Evolutionary conservation across 2,888 invertebrate genomes (phyloP).

Genomic region (Ramazzottius varieornatus): DNA sequence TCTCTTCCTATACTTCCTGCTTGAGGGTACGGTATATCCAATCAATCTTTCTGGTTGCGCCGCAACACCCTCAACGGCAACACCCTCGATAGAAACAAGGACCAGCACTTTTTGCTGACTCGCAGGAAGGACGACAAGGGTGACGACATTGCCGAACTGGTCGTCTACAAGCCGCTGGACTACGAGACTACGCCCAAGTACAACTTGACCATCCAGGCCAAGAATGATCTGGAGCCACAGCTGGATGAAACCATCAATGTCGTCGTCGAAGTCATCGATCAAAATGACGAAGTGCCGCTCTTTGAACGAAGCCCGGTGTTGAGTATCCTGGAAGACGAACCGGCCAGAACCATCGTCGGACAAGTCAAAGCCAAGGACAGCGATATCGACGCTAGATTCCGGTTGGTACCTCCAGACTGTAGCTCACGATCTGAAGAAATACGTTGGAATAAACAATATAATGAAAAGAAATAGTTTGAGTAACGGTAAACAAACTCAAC

Average conservation of each 20-base stretch:
- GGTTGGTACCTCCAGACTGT: too few relatives aligned
- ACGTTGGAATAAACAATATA: too few relatives aligned
- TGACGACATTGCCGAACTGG: constrained; percentile 43
- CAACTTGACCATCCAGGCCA: constrained; percentile 75
- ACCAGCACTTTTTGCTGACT: constrained; percentile 30
- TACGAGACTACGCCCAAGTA: constrained; percentile 77
- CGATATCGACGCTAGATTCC: constrained; percentile 33
- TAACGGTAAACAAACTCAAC: too few relatives aligned
- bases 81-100: constrained; percentile 46
- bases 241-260: constrained; percentile 77
- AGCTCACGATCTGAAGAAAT: too few relatives aligned
- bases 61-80: constrained; percentile 49
- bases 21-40: too few relatives aligned
- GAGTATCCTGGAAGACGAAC: constrained; percentile 76
- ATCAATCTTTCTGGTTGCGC: too few relatives aligned
- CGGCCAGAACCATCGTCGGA: constrained; percentile 74
- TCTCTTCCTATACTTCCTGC: too few relatives aligned
- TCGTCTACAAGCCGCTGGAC: constrained; percentile 47
- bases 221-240: constrained; percentile 88
- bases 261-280: constrained; percentile 71
- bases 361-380: constrained; percentile 87
- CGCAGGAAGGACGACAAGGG: constrained; percentile 32
- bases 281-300: constrained; percentile 83
- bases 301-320: constrained; percentile 85
- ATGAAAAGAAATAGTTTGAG: too few relatives aligned